A percentile compares a stretch with the other conserved stretches of the same genome.
phyloP scores from a whole-genome alignment of 2,888 invertebrate genomes.

The Apotomis turbidana region DNA sequence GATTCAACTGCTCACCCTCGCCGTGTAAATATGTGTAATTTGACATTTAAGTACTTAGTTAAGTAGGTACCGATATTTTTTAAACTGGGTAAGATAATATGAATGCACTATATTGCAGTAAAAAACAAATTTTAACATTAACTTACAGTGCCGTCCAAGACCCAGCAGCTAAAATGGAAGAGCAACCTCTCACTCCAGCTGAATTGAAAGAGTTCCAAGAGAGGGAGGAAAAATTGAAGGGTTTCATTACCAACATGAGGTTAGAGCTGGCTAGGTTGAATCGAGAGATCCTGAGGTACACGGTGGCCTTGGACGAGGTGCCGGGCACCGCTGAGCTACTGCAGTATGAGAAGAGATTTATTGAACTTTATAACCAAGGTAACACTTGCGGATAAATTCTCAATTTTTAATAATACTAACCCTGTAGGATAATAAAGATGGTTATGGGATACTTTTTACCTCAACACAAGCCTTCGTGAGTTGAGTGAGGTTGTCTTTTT shows the following conservation, averaged over 20 bases:
- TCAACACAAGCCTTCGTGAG: too few species aligned
- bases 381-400: slow-evolving; percentile 11
- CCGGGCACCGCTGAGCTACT: slow-evolving; percentile 96
- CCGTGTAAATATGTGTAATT: too few species aligned
- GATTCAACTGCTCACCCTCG: too few species aligned
- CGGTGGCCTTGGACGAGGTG: slow-evolving; percentile 95
- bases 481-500: too few species aligned
- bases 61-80: too few species aligned
- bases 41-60: too few species aligned
- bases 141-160: slow-evolving; percentile 61
- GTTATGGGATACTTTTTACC: too few species aligned
- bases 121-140: not conserved
- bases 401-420: too few species aligned
- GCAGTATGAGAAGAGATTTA: slow-evolving; percentile 97
- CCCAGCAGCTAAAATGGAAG: slow-evolving; percentile 59
- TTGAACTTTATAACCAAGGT: slow-evolving; percentile 98
- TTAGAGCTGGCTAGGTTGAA: slow-evolving; percentile 91
- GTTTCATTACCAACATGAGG: slow-evolving; percentile 70
- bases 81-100: too few species aligned
- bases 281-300: slow-evolving; percentile 90
- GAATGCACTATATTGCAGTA: too few species aligned
- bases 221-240: slow-evolving; percentile 69
- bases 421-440: too few species aligned
- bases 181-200: slow-evolving; percentile 66
- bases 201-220: slow-evolving; percentile 73